phyloP scores from a whole-genome alignment of 2,113 vertebrate species.

The Lamprologus callipterus region DNA sequence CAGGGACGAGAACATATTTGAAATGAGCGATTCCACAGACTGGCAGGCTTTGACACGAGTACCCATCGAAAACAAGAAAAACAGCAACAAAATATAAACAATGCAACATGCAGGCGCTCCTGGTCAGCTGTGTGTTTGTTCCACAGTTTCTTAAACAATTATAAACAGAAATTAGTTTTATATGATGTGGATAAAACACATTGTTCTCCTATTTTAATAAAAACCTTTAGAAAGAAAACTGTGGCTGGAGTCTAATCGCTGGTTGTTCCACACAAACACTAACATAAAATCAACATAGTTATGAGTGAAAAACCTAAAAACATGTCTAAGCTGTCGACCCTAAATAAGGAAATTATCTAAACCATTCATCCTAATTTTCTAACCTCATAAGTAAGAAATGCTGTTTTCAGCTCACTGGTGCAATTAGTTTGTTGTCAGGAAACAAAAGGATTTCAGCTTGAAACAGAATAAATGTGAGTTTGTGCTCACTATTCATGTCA shows the following conservation, averaged over 20 bases:
- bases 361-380: fast-evolving
- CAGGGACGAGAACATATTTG: fast-evolving
- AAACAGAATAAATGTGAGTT: background rate
- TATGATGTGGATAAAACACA: background rate
- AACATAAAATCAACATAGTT: background rate
- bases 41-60: background rate
- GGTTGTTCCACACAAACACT: background rate
- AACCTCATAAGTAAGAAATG: background rate
- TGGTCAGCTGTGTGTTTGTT: background rate
- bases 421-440: background rate
- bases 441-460: background rate
- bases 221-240: background rate
- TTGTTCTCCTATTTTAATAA: background rate
- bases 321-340: background rate
- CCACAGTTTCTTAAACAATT: background rate
- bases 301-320: background rate
- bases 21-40: background rate
- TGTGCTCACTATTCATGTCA: background rate
- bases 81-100: background rate
- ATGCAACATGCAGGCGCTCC: background rate
- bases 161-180: background rate
- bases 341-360: background rate
- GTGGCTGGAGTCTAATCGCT: background rate
- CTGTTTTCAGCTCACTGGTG: background rate
- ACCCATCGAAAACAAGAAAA: background rate